Base-by-base conservation (phyloP, 2,888 invertebrate genomes). In the Chrysolina haemoptera region DNA sequence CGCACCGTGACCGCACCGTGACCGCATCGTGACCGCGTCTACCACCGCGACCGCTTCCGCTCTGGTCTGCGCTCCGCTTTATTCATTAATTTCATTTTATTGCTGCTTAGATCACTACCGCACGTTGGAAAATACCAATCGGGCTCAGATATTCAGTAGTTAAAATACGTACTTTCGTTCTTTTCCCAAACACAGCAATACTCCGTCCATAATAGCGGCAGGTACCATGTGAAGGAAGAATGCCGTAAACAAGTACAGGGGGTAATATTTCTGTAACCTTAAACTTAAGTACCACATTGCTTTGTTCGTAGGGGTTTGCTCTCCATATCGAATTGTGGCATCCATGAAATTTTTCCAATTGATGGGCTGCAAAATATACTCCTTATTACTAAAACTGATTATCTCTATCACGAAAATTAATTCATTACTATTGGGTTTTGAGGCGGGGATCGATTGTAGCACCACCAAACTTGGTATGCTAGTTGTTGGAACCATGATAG, bases 311-410 rank as follows among this genome's bases (percentile, higher is more conserved):
- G 94, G 94, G 46, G 89, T 90, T 53, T 87, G 81, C 0, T 87
- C 78, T 0, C 92, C 92, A 76, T 91, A 89, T 73, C 89, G 90
- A n/a, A 89, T 86, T 62, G 92, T 92, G 74, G 90, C 83, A 0
- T 89, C 88, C 74, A 93, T 92, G 74, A 93, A 90, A 18, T 92
- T 87, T 0, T 91, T 92, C 95, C 96, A 98, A 0, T 92, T 94
- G 67, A 97, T 89, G 0, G 96, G 95, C 82, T 76, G 62, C 10
- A 74, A 76, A 65, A 65, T 43, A 20, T 55, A 55, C 11, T 11
- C 20, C 1, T 27, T 20, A 55, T 55, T n/a, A 55, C 4, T 10
- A 1, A 16, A 2, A 8, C 1, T 1, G 8, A 2, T 43, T 14
- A 14, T 4, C 14, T 4, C 1, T 43, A 8, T 43, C 10, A 43